These are phyloP conservation scores for Simalia tracyae DNA, from an alignment of 2,797 vertebrate species.

Conservation along the genomic window DNA sequence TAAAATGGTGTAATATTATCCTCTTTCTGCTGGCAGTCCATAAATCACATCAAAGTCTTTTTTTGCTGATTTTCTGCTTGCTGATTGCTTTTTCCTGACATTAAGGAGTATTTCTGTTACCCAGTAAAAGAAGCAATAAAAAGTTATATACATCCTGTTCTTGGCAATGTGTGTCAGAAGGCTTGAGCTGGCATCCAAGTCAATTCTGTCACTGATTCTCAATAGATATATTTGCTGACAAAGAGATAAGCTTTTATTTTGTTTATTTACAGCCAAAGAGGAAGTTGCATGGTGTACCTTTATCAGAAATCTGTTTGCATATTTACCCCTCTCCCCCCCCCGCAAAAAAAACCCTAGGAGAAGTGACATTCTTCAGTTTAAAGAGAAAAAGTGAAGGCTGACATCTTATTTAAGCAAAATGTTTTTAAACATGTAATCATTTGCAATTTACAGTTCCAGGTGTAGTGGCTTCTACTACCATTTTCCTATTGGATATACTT, in stretches of 20 bases:
- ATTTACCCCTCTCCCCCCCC: background rate
- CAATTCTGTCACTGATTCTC: background rate
- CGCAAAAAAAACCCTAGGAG: background rate
- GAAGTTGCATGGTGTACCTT: background rate
- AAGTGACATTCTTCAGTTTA: background rate
- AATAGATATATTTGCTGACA: background rate
- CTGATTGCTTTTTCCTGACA: slow-evolving; percentile 10
- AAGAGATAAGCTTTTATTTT: background rate
- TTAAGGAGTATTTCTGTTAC: slow-evolving; percentile 1
- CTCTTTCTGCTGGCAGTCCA: background rate
- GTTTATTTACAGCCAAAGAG: background rate
- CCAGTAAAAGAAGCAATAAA: slow-evolving; percentile 18
- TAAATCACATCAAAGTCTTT: slow-evolving; percentile 16
- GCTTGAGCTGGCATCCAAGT: background rate
- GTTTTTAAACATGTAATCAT: slow-evolving; percentile 7
- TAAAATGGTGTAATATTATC: slow-evolving; percentile 1
- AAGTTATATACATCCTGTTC: background rate
- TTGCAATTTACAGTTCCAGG: background rate
- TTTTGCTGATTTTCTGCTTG: background rate
- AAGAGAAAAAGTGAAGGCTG: background rate
- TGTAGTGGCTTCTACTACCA: background rate
- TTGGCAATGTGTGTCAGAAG: background rate
- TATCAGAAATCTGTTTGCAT: background rate
- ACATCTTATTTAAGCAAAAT: background rate
- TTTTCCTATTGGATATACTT: slow-evolving; percentile 4